Evolutionary conservation across 1,140 invertebrate genomes (phyloP), one percentile per base, ranked within the genome.

Genomic region (Ceratina australensis): DNA sequence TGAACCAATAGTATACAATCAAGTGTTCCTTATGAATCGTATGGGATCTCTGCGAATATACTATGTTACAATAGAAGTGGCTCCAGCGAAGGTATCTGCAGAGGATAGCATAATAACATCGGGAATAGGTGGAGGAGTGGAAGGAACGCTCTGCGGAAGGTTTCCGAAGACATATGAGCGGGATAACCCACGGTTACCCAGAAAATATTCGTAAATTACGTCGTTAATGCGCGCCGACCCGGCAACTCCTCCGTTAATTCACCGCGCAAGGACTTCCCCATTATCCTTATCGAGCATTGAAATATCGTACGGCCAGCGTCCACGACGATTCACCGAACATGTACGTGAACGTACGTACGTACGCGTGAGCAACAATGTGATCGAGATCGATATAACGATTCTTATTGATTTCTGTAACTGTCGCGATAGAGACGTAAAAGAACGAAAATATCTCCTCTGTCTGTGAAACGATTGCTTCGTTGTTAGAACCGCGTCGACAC

Each of bases 141-240:
- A 80, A 80, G 72, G 76, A 78, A 78, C 72, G 59, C 50, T 33
- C 24, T 33, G 68, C 52, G 33, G 52, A 78, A 72, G 60, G 33
- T 71, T 78, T 57, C 69, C 50, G 77, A 64, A 78, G 69, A 72
- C 68, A 49, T 54, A 82, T 82, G 86, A 80, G 80, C 80, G 60
- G 64, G 60, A 72, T 78, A 78, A 72, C 60, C 76, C 60, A 71
- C 50, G 56, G 33, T 82, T 78, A 68, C 56, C 69, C 65, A 71
- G 52, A 75, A 42, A 54, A 54, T 69, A 84, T 83, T 80, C 68
- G 78, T 72, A 76, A 84, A 84, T 83, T 84, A 80, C 78, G 76
- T 66, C 47, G 82, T 84, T 84, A 83, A 84, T 83, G 81, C 75
- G 69, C 60, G 72, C 33, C 64, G 71, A 73, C 54, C 64, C 64